A percentile compares a stretch with the other conserved stretches of the same genome.
Conservation (phyloP, 2,797 vertebrate species). For the Sebastiscus tertius region DNA sequence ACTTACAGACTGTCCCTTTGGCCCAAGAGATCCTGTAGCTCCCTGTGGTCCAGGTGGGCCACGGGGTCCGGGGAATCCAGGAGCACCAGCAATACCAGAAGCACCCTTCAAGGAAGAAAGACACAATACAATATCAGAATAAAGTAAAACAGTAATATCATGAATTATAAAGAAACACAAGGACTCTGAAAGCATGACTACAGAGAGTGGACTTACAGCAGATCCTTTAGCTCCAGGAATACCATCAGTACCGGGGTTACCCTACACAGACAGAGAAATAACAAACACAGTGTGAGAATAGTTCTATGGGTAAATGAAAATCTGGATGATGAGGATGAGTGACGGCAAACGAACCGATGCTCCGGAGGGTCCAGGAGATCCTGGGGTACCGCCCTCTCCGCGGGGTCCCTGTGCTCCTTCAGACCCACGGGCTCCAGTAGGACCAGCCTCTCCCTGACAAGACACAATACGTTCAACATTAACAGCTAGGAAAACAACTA, state of each 20-base stretch:
- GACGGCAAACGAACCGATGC: conserved; percentile 80
- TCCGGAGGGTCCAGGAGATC: conserved; percentile 93
- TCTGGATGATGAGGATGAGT: conserved; percentile 36
- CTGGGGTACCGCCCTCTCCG: conserved; percentile 93
- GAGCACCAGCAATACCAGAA: conserved; percentile 95
- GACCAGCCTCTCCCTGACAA: conserved; percentile 94
- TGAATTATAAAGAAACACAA: neutral
- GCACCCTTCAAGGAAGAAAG: conserved; percentile 82
- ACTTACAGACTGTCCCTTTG: conserved; percentile 95
- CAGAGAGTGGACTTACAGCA: conserved; percentile 85
- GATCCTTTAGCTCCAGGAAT: conserved; percentile 96
- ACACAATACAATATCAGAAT: conserved; percentile 8
- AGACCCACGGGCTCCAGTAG: conserved; percentile 91
- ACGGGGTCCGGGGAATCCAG: conserved; percentile 96
- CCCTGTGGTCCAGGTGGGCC: conserved; percentile 97
- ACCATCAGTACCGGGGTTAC: conserved; percentile 95
- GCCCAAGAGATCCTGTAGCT: conserved; percentile 93
- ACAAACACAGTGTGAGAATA: neutral
- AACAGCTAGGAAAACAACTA: neutral
- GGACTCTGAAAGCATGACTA: neutral
- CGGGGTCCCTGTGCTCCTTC: conserved; percentile 94
- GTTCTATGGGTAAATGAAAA: conserved; percentile 41
- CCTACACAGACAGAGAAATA: conserved; percentile 75
- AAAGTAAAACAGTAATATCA: neutral
- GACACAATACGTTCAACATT: neutral